Base-by-base conservation (phyloP, 2,888 invertebrate genomes). In the Amblyteles armatorius region DNA sequence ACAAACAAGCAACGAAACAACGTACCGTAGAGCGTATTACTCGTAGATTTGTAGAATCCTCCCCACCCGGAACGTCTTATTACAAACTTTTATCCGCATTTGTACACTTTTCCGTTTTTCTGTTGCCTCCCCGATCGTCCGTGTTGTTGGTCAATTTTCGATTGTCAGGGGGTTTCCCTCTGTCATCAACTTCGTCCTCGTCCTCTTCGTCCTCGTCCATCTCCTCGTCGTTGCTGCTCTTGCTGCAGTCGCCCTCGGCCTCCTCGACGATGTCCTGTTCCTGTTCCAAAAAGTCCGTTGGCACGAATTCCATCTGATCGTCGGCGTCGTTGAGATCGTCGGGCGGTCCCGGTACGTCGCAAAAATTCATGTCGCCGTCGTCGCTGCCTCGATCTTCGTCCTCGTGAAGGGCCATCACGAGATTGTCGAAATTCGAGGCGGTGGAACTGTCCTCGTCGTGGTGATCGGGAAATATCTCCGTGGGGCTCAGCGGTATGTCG, bases 261-360 rank as follows among this genome's bases (percentile, higher is more conserved):
- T 93, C 93, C 67, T 93, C 94, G 3, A 92, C 90, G 44, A 93
- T 93, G 33, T 93, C 93, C 68, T 93, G 93, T 88, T 93, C 93
- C 82, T 94, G 94, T 19, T 93, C 94, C 60, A 94, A 89, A 88
- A 94, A 94, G 80, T 94, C 94, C n/a, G 94, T 93, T 6, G 94
- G 94, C 69, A 94, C 93, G 73, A 94, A 94, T 90, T 94, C 94
- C 93, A 93, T 92, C 36, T 92, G 93, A 68, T 93, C 93, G 65
- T 93, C 93, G 48, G 84, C 88, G 73, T 92, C 92, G 72, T 92
- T 91, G 19, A 90, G 88, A 78, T 92, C 92, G 65, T 93, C 92
- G 0, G 90, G 89, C 3, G 91, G 90, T 5, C 87, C 90, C 22
- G 91, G 86, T 60, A 92, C 80, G 33, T 90, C 91, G 69, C 90